phyloP scores from a whole-genome alignment of 2,113 vertebrate genomes.

The Hystrix cristata region DNA sequence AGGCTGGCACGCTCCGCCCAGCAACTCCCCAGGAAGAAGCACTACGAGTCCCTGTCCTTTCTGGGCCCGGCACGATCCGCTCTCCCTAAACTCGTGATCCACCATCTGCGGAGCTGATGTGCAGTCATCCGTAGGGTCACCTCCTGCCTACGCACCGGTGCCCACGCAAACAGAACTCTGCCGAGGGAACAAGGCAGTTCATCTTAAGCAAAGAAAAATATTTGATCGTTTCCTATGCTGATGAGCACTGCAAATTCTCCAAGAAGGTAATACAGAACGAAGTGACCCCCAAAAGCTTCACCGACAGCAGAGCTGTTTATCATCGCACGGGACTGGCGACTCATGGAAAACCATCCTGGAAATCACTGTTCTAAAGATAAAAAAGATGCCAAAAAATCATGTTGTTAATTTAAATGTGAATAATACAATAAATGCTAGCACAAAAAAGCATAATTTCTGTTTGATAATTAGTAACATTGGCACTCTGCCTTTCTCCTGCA shows the following conservation, averaged over 20 bases:
- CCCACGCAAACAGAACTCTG: slow-evolving; percentile 65
- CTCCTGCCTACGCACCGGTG: slow-evolving; percentile 5
- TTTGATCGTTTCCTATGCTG: background rate
- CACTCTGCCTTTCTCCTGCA: background rate
- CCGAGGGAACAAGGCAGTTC: background rate
- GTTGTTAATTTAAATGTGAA: background rate
- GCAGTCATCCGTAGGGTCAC: slow-evolving; percentile 61
- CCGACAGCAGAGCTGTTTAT: background rate
- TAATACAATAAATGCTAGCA: background rate
- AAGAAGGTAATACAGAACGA: background rate
- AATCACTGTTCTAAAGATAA: background rate
- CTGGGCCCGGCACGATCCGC: background rate
- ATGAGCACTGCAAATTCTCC: background rate
- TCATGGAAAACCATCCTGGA: background rate
- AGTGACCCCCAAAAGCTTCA: background rate
- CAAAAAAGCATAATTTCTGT: background rate
- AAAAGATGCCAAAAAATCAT: background rate
- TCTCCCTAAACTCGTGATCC: slow-evolving; percentile 46
- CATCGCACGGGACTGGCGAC: background rate
- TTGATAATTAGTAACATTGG: background rate
- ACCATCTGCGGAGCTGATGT: slow-evolving; percentile 71
- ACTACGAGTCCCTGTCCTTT: background rate
- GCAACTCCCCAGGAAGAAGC: background rate
- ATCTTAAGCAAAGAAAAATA: background rate
- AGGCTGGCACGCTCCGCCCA: background rate